phyloP scores from a whole-genome alignment of 2,113 vertebrate genomes.

The Nipponia nippon region DNA sequence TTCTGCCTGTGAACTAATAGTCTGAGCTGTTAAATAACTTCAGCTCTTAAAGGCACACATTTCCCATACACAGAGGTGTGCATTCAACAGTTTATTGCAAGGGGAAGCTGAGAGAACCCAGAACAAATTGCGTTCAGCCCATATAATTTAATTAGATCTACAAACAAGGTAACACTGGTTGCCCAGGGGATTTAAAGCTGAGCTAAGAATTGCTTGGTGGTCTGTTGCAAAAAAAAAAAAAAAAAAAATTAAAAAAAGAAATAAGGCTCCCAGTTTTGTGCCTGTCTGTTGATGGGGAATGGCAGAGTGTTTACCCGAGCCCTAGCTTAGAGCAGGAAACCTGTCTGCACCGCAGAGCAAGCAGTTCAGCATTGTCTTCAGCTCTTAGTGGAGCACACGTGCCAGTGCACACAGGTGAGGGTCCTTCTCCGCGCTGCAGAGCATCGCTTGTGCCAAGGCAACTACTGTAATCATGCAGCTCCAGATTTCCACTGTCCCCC shows the following conservation, averaged over 20 bases:
- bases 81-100: slow-evolving; percentile 60
- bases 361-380: background rate
- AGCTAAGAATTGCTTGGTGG: slow-evolving; percentile 50
- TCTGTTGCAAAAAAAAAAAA: background rate
- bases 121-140: slow-evolving; percentile 65
- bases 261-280: background rate
- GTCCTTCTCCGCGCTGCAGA: background rate
- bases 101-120: slow-evolving; percentile 64
- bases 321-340: background rate
- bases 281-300: background rate
- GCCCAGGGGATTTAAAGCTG: slow-evolving; percentile 59
- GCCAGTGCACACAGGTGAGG: background rate
- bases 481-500: background rate
- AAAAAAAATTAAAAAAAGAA: background rate
- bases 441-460: background rate
- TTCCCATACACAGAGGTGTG: slow-evolving; percentile 55
- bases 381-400: background rate
- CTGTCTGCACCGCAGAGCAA: background rate
- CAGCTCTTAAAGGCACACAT: slow-evolving; percentile 41
- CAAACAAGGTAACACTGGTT: slow-evolving; percentile 70
- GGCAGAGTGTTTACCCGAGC: background rate
- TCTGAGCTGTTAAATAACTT: slow-evolving; percentile 63
- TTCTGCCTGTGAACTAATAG: slow-evolving; percentile 53
- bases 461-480: background rate
- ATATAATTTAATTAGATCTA: slow-evolving; percentile 72